phyloP scores from a whole-genome alignment of 1,140 invertebrate species.

The Scaptomyza hsui region DNA sequence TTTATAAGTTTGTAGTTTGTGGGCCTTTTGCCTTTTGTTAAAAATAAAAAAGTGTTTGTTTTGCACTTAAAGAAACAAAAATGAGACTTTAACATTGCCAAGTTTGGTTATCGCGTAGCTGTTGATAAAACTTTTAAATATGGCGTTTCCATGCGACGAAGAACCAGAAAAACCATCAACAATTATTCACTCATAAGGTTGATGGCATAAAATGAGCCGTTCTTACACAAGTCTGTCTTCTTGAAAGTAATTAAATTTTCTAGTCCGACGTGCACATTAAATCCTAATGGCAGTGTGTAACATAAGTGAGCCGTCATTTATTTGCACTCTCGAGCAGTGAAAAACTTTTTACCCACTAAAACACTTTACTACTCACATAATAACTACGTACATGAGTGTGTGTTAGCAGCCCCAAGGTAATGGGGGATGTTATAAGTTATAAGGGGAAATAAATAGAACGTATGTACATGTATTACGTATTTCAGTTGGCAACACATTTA shows the following conservation, averaged over 20 bases:
- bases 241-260: conserved; percentile 5
- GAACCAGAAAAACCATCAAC: not conserved
- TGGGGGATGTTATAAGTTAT: too few species aligned
- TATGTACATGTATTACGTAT: conserved; percentile 1
- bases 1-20: too few species aligned
- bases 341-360: conserved; percentile 3
- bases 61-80: not conserved
- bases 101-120: not conserved
- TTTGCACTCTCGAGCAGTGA: not conserved
- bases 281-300: not conserved
- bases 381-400: too few species aligned
- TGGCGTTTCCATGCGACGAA: not conserved
- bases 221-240: not conserved
- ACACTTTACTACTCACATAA: not conserved
- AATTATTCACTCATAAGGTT: conserved; percentile 10
- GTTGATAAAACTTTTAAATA: not conserved
- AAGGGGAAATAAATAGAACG: not conserved
- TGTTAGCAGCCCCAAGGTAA: too few species aligned
- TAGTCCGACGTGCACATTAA: not conserved
- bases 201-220: not conserved
- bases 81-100: not conserved
- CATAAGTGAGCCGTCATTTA: not conserved
- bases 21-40: too few species aligned
- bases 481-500: conserved; percentile 5
- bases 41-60: too few species aligned